Base-by-base conservation (phyloP, 2,888 invertebrate species). In the Mythimna pallens region DNA sequence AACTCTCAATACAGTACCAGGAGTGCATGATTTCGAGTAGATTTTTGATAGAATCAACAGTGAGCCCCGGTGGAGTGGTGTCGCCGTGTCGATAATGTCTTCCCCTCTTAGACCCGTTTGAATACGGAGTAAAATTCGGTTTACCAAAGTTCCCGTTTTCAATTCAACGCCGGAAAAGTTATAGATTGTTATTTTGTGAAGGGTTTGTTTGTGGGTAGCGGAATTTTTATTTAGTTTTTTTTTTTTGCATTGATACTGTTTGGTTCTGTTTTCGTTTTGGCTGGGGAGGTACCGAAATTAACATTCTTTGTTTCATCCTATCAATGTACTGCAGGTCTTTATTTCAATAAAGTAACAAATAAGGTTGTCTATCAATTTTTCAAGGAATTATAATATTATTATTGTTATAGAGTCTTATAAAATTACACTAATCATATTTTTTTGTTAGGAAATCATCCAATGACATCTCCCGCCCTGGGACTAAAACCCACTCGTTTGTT, bases 11-110 rank as follows among this genome's bases (percentile, higher is more conserved):
- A 79, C 89, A 73, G 76, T 83, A 90, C 80, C 76, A 61, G 55
- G 88, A 90, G 50, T 72, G 20, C 70, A 69, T 81, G 81, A 87
- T 87, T 90, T 89, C 88, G 87, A 94, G 93, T 93, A 93, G 93
- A 93, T 94, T 94, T 94, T 92, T 94, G 95, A 95, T 95, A 95
- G 94, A 95, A 95, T 95, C 95, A 94, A 94, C 95, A 95, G 90
- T 84, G 89, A 91, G 89, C 89, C 92, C 90, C 87, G 76, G 85
- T 88, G 87, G 93, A 94, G 94, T 91, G 93, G 92, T 93, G 93
- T 91, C 90, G 93, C 90, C 90, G 88, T 92, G 92, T 92, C 93
- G 92, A 93, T 94, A 95, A 95, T 95, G 94, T 92, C 90, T 89
- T 90, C 92, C 94, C 92, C 91, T 91, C 92, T 91, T 88, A 90